A percentile compares a stretch with the other conserved stretches of the same genome.
phyloP scores from a whole-genome alignment of 1,140 invertebrate species.

The Wasmannia auropunctata region DNA sequence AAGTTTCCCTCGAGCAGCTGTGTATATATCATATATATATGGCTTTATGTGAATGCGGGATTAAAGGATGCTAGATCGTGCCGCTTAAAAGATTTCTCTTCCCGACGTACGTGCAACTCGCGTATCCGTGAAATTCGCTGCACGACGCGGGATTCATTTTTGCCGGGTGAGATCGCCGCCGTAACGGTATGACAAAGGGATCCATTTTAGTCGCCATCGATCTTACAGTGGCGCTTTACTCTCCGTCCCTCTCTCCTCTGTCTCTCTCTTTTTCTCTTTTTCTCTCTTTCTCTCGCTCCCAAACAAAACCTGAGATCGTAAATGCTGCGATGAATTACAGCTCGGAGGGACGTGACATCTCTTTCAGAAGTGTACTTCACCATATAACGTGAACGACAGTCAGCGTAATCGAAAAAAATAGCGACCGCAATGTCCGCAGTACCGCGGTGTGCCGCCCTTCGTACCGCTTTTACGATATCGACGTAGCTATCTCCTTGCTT shows the following conservation, averaged over 20 bases:
- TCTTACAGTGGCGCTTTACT: conserved; percentile 33
- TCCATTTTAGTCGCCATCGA: conserved; percentile 44
- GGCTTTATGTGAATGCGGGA: conserved; percentile 10
- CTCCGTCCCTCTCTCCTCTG: neutral
- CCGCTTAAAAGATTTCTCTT: conserved; percentile 25
- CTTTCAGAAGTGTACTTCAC: conserved; percentile 24
- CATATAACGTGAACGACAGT: conserved; percentile 20
- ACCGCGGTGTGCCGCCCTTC: neutral
- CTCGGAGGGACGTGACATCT: conserved; percentile 33
- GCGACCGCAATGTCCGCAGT: conserved; percentile 9
- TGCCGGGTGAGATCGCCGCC: conserved; percentile 21
- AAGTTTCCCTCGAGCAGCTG: conserved; percentile 8
- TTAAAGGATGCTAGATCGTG: conserved; percentile 2
- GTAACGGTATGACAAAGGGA: conserved; percentile 46
- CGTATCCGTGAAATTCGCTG: conserved; percentile 41
- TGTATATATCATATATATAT: too few relatives aligned
- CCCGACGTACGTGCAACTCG: neutral
- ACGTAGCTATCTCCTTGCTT: conserved; percentile 2
- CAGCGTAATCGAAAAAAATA: conserved; percentile 54
- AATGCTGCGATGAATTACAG: conserved; percentile 57
- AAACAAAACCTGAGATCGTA: conserved; percentile 53
- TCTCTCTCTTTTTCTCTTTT: neutral
- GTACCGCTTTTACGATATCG: conserved; percentile 18
- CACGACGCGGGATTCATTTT: conserved; percentile 52
- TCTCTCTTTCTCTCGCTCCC: neutral